phyloP scores from a whole-genome alignment of 2,797 vertebrate genomes.

The Epinephelus malabaricus region DNA sequence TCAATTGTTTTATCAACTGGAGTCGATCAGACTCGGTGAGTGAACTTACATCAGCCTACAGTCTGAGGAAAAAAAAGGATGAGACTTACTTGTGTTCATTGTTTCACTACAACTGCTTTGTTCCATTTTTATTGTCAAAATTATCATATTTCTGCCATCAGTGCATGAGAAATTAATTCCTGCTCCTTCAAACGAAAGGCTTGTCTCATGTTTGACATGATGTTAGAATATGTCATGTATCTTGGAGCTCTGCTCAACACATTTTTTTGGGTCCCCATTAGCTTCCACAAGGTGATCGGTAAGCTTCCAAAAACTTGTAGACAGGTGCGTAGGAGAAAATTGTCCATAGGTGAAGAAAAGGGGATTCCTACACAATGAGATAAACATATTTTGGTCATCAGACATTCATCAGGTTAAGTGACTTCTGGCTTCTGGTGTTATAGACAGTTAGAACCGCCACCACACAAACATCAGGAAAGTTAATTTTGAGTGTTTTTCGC shows the following conservation, averaged over 20 bases:
- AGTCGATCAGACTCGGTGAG: constrained; percentile 19
- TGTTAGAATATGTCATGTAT: constrained; percentile 41
- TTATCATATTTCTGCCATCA: constrained; percentile 13
- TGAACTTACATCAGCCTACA: constrained; percentile 34
- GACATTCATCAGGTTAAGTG: too few relatives aligned
- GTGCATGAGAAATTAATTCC: constrained; percentile 30
- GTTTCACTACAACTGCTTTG: constrained; percentile 9
- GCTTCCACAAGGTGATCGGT: neutral
- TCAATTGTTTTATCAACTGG: constrained; percentile 50
- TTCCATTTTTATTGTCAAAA: constrained; percentile 27
- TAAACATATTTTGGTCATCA: too few relatives aligned
- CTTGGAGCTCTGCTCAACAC: constrained; percentile 30
- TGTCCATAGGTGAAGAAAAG: too few relatives aligned
- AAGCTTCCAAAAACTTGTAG: neutral
- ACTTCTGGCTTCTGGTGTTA: too few relatives aligned
- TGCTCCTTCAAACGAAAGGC: neutral
- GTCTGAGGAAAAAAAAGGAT: neutral
- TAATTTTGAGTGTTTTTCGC: too few relatives aligned
- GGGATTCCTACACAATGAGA: too few relatives aligned
- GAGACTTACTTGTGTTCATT: neutral
- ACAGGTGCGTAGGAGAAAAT: too few relatives aligned
- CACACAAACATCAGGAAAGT: too few relatives aligned
- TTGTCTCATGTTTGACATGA: constrained; percentile 1
- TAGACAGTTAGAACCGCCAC: too few relatives aligned
- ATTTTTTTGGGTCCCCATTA: neutral